A percentile compares a stretch with the other conserved stretches of the same genome.
phyloP scores from a whole-genome alignment of 2,113 vertebrate species.

The Engraulis encrasicolus region DNA sequence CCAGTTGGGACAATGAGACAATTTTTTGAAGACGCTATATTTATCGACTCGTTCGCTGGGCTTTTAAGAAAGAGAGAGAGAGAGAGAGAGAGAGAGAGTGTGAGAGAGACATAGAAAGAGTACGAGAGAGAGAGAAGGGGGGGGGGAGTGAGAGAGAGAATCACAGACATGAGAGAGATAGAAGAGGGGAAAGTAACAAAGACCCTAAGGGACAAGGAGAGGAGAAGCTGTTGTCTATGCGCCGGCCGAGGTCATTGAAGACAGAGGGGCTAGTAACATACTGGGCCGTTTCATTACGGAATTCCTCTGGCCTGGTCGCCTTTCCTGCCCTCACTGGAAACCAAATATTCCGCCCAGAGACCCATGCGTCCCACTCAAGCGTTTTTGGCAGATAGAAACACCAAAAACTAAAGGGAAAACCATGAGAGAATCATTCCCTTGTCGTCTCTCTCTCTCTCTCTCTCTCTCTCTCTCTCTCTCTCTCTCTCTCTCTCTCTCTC shows the following conservation, averaged over 20 bases:
- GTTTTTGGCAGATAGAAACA: not conserved
- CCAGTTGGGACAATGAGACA: constrained; percentile 63
- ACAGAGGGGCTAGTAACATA: constrained; percentile 39
- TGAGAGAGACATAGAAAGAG: constrained; percentile 3
- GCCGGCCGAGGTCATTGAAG: not conserved
- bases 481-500: too few species aligned
- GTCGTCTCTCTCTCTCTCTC: too few species aligned
- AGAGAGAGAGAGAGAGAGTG: constrained; percentile 9
- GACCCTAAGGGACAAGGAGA: not conserved
- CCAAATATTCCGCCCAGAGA: not conserved
- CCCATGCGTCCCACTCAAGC: not conserved
- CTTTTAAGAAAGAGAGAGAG: constrained; percentile 50
- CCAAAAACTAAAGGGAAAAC: not conserved
- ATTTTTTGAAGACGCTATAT: constrained; percentile 59
- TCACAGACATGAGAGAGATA: constrained; percentile 46
- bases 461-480: too few species aligned
- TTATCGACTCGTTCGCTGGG: constrained; percentile 61
- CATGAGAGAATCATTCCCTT: not conserved
- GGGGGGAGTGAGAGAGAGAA: not conserved
- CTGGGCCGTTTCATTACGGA: constrained; percentile 57
- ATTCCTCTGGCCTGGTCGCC: constrained; percentile 60
- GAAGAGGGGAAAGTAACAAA: not conserved
- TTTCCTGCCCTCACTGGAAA: constrained; percentile 3
- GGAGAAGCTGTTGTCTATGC: not conserved
- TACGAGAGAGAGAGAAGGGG: constrained; percentile 43